Evolutionary conservation across 64 coral and sea anemone species (phyloP).

Genomic region (Acropora tenuis): DNA sequence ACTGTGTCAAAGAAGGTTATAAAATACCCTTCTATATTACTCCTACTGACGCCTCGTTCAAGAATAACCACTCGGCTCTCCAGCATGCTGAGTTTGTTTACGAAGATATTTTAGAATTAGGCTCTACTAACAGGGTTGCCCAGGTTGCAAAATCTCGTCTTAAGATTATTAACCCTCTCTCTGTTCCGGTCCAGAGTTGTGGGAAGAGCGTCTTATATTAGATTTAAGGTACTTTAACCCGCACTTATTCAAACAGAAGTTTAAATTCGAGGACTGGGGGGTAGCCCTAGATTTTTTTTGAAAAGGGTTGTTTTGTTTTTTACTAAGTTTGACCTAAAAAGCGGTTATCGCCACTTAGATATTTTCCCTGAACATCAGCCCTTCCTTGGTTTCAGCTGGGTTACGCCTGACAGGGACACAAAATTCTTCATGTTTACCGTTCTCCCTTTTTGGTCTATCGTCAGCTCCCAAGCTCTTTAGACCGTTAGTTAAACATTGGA

Average conservation of each 20-base stretch:
- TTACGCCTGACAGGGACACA: neutral
- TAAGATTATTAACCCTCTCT: conserved; percentile 47
- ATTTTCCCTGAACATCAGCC: conserved; percentile 56
- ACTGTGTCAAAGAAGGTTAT: conserved; percentile 44
- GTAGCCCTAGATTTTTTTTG: conserved; percentile 5
- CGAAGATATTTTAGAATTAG: conserved; percentile 23
- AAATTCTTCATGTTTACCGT: conserved; percentile 58
- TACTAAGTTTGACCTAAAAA: conserved; percentile 40
- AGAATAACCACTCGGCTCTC: conserved; percentile 27
- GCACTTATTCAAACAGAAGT: conserved; percentile 17
- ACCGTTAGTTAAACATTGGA: conserved; percentile 65
- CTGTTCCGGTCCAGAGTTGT: conserved; percentile 38
- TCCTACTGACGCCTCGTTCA: neutral
- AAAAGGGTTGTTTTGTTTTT: conserved; percentile 43
- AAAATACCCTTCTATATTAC: conserved; percentile 49
- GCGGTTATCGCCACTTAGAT: conserved; percentile 49
- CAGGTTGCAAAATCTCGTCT: neutral
- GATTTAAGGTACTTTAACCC: too few species aligned
- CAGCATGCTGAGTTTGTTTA: conserved; percentile 12
- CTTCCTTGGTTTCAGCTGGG: conserved; percentile 51
- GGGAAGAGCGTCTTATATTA: conserved; percentile 24
- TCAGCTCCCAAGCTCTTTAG: conserved; percentile 66
- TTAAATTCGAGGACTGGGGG: neutral
- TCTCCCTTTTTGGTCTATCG: conserved; percentile 48
- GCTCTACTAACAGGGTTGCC: neutral